Evolutionary conservation across 2,113 vertebrate genomes (phyloP).

Genomic region (Podocnemis expansa): DNA sequence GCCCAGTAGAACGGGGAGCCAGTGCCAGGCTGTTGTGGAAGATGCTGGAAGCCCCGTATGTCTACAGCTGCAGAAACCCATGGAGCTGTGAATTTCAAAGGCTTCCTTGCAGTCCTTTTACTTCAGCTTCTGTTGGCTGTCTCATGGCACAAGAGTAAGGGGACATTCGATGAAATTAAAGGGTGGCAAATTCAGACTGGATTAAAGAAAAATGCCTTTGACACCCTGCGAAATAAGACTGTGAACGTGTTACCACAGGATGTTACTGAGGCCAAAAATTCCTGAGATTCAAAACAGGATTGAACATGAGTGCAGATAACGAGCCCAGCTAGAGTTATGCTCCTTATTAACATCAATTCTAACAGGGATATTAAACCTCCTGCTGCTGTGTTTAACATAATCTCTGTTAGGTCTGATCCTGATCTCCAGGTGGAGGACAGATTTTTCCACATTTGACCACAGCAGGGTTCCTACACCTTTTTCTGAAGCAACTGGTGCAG

Average conservation of each 20-base stretch:
- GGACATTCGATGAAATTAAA: neutral
- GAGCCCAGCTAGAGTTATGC: neutral
- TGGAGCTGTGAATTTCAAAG: neutral
- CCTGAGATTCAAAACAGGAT: neutral
- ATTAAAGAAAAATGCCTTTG: neutral
- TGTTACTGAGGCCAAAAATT: neutral
- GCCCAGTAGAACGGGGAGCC: neutral
- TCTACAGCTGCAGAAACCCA: neutral
- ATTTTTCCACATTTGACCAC: too few relatives aligned
- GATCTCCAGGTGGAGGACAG: neutral
- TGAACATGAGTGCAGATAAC: neutral
- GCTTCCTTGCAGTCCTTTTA: fast-evolving
- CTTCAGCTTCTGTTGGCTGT: neutral
- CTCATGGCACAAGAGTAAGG: neutral
- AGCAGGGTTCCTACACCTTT: neutral
- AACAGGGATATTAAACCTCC: neutral
- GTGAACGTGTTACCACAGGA: neutral
- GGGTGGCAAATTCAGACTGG: neutral
- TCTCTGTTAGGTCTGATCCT: neutral
- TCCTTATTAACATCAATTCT: neutral
- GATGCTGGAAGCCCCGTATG: neutral
- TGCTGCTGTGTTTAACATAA: neutral
- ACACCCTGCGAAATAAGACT: neutral
- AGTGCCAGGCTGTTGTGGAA: neutral
- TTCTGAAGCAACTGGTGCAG: neutral